Evolutionary conservation across 2,113 vertebrate genomes (phyloP), one percentile per base, ranked within the genome.

Genomic region (Craseonycteris thonglongyai): DNA sequence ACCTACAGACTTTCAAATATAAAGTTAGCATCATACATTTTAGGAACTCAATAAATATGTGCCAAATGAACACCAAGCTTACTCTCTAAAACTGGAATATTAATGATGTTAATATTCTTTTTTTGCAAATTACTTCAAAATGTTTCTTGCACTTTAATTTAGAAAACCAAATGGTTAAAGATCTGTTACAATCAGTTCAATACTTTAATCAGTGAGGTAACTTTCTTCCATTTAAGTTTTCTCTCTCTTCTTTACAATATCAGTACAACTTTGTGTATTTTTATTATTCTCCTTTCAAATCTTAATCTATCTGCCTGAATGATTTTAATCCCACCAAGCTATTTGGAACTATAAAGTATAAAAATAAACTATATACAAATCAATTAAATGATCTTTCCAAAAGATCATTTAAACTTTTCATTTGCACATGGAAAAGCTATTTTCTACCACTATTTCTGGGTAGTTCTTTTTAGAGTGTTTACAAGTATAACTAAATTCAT

Each of bases 341-440:
- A n/a, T n/a, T n/a, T 58, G 30, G 90, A 42, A 22, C 13, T 69
- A 90, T 85, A 16, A 75, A 33, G 22, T 49, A 71, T 92, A 89
- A 84, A 83, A 78, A 59, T 33, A 5, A 94, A 85, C 51, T 65
- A 84, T 1, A 72, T 68, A 78, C 38, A 91, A 78, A 85, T 58
- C 24, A 89, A 49, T 42, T 79, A 85, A 92, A 92, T 51, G 92
- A 94, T 4, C n/a, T 91, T 89, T 89, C 72, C 33, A 61, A 13
- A 84, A 66, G 51, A 58, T 78, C 18, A 68, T 35, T 68, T 80
- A 66, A 42, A 81, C 30, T 90, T 94, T 95, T 95, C 45, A 82
- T 71, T 63, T 90, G 51, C 15, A 69, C 26, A 66, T 3, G 38
- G n/a, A n/a, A n/a, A n/a, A n/a, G n/a, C n/a, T n/a, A n/a, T n/a